phyloP scores from a whole-genome alignment of 2,888 invertebrate genomes.

The Copidosoma aretas region DNA sequence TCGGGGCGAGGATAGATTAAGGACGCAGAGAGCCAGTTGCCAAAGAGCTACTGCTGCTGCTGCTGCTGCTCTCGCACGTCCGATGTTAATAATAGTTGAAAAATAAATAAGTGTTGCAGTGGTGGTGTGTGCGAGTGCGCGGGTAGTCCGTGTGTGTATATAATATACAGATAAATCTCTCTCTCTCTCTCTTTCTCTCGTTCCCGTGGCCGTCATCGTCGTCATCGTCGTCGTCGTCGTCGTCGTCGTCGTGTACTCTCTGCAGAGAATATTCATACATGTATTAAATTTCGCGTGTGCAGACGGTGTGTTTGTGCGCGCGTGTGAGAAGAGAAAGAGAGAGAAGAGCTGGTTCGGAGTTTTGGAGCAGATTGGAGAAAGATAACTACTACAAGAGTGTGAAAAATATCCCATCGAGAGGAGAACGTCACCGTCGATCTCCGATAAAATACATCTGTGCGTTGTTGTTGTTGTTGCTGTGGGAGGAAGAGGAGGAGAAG shows the following conservation, averaged over 20 bases:
- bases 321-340: no score
- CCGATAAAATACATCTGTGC: background rate
- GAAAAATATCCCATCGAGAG: no score
- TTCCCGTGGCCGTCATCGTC: background rate
- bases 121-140: constrained; percentile 15
- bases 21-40: no score
- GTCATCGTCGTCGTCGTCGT: background rate
- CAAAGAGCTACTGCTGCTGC: no score
- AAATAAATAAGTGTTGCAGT: background rate
- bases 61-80: no score
- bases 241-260: background rate
- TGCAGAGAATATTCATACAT: background rate
- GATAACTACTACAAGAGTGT: no score
- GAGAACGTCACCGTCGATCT: background rate
- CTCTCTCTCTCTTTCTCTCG: no score
- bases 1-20: no score
- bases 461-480: background rate
- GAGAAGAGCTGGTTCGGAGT: no score
- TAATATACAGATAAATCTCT: no score
- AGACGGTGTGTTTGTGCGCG: no score
- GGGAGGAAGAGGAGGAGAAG: background rate
- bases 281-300: background rate
- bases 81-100: background rate
- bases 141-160: background rate
- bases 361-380: no score